Evolutionary conservation across 53 echinoderm and acorn worm species (phyloP).

Genomic region (Echinometra lucunter): DNA sequence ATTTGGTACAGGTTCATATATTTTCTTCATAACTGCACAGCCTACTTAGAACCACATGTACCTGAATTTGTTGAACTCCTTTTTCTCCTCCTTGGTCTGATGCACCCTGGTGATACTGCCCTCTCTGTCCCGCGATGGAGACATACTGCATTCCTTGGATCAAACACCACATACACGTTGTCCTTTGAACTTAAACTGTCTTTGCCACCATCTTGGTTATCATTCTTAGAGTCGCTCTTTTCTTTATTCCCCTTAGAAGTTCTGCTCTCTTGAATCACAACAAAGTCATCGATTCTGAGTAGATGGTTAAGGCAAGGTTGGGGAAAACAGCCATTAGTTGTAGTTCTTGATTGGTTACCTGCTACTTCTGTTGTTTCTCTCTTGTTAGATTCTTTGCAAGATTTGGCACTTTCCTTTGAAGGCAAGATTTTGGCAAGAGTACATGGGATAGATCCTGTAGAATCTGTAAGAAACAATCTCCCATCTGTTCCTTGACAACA

Average conservation of each 20-base stretch:
- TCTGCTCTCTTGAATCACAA: conserved; percentile 17
- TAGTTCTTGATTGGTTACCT: not conserved
- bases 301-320: conserved; percentile 50
- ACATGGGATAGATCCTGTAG: conserved; percentile 53
- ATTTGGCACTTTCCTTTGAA: not conserved
- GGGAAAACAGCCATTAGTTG: conserved; percentile 11
- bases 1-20: too few species aligned
- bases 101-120: not conserved
- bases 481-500: conserved; percentile 15
- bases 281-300: conserved; percentile 60
- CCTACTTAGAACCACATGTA: too few species aligned
- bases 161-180: conserved; percentile 56
- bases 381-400: conserved; percentile 24
- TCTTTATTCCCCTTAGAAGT: not conserved
- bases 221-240: not conserved
- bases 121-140: conserved; percentile 28
- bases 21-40: too few species aligned
- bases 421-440: conserved; percentile 32
- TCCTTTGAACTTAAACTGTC: not conserved
- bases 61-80: conserved; percentile 42
- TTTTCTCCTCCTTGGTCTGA: conserved; percentile 16
- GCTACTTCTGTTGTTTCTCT: not conserved
- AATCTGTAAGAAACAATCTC: not conserved
- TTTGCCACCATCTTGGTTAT: not conserved
- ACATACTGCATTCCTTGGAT: conserved; percentile 4